Evolutionary conservation across 2,797 vertebrate genomes (phyloP).

Genomic region (Eulemur rubriventer): DNA sequence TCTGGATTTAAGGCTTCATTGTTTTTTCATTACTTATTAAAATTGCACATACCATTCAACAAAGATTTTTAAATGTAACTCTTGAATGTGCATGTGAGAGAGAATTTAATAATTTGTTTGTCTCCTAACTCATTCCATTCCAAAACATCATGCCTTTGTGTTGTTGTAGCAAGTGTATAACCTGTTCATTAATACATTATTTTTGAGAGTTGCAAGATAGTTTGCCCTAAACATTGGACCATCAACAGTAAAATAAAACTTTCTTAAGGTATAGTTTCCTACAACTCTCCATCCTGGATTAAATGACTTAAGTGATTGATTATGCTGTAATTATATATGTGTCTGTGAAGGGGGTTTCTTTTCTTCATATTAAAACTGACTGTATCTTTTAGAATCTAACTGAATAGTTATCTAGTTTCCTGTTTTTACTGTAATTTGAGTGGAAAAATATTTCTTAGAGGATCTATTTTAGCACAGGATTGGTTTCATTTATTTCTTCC

Average conservation of each 20-base stretch:
- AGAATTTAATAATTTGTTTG: background rate
- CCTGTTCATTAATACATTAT: background rate
- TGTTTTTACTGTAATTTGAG: background rate
- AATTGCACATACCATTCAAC: background rate
- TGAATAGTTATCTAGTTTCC: background rate
- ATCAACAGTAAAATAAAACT: conserved; percentile 1
- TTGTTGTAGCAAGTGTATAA: background rate
- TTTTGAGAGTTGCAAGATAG: background rate
- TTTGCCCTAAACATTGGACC: conserved; percentile 38
- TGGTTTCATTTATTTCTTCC: conserved; percentile 25
- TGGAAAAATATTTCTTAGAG: conserved; percentile 50
- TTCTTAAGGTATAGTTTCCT: background rate
- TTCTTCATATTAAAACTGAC: conserved; percentile 60
- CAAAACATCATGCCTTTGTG: background rate
- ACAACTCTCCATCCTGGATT: conserved; percentile 21
- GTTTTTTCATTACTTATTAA: conserved; percentile 32
- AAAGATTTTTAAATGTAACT: conserved; percentile 1
- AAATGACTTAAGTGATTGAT: conserved; percentile 37
- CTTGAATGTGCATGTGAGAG: background rate
- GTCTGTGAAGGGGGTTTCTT: background rate
- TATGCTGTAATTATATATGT: conserved; percentile 7
- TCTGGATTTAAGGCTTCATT: conserved; percentile 5
- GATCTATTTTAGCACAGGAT: background rate
- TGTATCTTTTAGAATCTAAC: conserved; percentile 1
- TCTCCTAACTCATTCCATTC: background rate